Conservation (phyloP, 2,113 vertebrate genomes). For the Phrynosoma blainvillii region DNA sequence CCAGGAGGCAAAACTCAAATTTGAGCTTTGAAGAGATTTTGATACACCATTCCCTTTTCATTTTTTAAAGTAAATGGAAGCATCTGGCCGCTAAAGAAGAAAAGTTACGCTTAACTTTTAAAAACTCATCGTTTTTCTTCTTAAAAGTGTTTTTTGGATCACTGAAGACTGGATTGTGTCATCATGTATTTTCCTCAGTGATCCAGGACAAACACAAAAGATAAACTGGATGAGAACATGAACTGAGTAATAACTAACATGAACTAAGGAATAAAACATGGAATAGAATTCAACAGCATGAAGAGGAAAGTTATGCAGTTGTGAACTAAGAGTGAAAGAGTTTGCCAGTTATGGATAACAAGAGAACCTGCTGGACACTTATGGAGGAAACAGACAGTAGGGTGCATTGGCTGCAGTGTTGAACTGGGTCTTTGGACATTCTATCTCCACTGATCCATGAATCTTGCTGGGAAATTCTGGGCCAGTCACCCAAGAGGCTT, state of each 20-base stretch:
- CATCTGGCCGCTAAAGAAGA: slow-evolving; percentile 8
- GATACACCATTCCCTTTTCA: neutral
- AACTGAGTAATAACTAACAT: too few species aligned
- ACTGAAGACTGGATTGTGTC: neutral
- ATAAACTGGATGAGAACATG: neutral
- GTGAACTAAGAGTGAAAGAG: neutral
- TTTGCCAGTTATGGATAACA: neutral
- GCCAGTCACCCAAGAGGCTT: too few species aligned
- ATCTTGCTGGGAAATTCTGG: too few species aligned
- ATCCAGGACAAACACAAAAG: neutral
- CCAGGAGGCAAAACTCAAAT: slow-evolving; percentile 31
- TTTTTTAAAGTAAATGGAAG: slow-evolving; percentile 3
- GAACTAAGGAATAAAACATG: neutral
- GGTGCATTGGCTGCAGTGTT: too few species aligned
- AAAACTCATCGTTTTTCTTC: slow-evolving; percentile 24
- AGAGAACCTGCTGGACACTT: neutral
- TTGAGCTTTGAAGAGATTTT: slow-evolving; percentile 19
- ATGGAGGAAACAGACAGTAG: neutral
- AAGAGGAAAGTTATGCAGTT: neutral
- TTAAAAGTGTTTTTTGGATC: slow-evolving; percentile 11
- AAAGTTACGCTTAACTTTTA: slow-evolving; percentile 17
- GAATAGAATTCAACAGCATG: neutral
- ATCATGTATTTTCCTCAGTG: neutral
- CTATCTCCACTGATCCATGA: too few species aligned
- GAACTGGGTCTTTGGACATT: too few species aligned